phyloP scores from a whole-genome alignment of 1,140 invertebrate genomes.

The Pantala flavescens region DNA sequence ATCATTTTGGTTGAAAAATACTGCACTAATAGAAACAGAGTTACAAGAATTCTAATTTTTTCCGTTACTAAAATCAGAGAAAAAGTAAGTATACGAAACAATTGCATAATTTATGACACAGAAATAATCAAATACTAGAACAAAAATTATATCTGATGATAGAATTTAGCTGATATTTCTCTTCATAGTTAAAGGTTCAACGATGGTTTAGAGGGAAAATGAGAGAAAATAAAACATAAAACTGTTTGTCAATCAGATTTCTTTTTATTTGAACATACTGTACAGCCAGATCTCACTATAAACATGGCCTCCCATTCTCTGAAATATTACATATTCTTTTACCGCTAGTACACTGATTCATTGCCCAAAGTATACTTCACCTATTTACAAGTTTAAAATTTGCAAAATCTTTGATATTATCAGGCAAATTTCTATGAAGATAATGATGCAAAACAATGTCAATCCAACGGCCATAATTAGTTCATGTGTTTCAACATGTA shows the following conservation, averaged over 20 bases:
- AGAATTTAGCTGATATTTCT: no score
- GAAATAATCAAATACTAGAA: no score
- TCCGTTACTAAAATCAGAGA: no score
- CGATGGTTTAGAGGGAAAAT: no score
- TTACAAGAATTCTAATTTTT: no score
- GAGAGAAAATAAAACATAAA: not conserved
- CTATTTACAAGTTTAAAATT: not conserved
- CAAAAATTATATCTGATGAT: no score
- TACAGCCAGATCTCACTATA: slow-evolving; percentile 9
- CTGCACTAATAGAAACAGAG: no score
- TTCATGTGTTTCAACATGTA: slow-evolving; percentile 10
- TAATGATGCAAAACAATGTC: not conserved
- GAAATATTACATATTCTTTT: slow-evolving; percentile 7
- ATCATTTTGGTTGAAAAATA: no score
- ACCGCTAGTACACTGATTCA: not conserved
- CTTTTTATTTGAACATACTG: not conserved
- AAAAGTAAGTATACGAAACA: no score
- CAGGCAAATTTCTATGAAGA: not conserved
- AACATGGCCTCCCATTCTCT: not conserved
- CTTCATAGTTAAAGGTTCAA: no score
- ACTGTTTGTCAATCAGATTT: not conserved
- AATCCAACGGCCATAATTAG: not conserved
- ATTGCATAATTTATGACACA: no score
- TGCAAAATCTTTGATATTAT: not conserved
- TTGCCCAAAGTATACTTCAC: slow-evolving; percentile 6